These are phyloP conservation scores for Hippocampus barbouri DNA, from an alignment of 2,113 vertebrate genomes.

Conservation along the genomic window DNA sequence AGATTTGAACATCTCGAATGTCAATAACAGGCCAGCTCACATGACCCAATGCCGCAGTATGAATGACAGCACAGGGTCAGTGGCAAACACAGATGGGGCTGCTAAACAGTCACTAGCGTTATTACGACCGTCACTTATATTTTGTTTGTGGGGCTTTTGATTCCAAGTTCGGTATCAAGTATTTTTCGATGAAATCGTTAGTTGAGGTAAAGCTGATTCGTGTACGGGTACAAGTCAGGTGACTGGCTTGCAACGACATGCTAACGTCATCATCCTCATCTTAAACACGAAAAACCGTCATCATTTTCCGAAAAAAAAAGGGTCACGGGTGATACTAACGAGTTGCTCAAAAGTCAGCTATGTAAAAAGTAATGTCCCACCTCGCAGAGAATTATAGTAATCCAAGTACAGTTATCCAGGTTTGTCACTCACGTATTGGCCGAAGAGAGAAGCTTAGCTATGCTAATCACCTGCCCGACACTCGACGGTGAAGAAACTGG, in stretches of 20 bases:
- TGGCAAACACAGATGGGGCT: constrained; percentile 10
- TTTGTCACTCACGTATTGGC: constrained; percentile 15
- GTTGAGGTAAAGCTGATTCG: constrained; percentile 46
- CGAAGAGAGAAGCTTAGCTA: constrained; percentile 37
- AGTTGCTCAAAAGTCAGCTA: background rate
- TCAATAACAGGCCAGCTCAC: background rate
- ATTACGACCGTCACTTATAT: background rate
- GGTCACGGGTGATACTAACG: accelerated
- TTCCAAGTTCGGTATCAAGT: background rate
- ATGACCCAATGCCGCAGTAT: constrained; percentile 9
- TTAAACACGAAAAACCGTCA: constrained; percentile 2
- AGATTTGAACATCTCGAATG: background rate
- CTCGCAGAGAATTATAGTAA: constrained; percentile 14
- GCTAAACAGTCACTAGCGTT: background rate
- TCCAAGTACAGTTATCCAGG: constrained; percentile 19
- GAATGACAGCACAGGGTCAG: constrained; percentile 17
- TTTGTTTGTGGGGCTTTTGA: background rate
- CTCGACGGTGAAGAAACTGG: constrained; percentile 31
- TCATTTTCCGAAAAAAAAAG: background rate
- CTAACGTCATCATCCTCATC: constrained; percentile 3
- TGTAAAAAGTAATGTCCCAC: constrained; percentile 18
- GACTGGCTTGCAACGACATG: constrained; percentile 43
- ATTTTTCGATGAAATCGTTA: background rate
- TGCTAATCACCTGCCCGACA: constrained; percentile 56
- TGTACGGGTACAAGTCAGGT: constrained; percentile 37